Percentiles rank a stretch among this genome's conserved stretches.
Evolutionary conservation across 2,888 invertebrate species (phyloP).

Genomic region (Idaea biselata): DNA sequence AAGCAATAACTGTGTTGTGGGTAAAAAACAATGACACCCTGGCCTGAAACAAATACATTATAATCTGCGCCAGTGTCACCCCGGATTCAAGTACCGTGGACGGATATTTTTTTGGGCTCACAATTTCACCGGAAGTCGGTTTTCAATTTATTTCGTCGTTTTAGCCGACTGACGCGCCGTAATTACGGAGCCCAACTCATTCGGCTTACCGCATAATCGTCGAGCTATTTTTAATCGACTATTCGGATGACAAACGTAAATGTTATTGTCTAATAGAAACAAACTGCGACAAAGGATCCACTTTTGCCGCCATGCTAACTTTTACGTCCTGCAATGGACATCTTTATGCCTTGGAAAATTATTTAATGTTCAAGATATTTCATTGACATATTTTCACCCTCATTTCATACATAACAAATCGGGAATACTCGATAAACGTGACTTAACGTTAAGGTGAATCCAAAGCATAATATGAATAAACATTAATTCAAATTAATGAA

Average conservation of each 20-base stretch:
- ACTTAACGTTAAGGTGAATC: no score
- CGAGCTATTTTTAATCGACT: conserved; percentile 44
- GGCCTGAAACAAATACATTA: conserved; percentile 72
- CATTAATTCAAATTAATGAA: background rate
- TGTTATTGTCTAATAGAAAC: conserved; percentile 15
- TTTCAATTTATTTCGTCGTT: conserved; percentile 77
- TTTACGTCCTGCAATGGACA: conserved; percentile 33
- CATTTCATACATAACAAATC: no score
- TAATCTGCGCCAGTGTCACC: conserved; percentile 56
- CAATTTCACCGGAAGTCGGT: conserved; percentile 66
- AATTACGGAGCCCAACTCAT: conserved; percentile 55
- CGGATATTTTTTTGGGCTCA: conserved; percentile 64
- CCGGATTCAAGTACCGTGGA: conserved; percentile 59
- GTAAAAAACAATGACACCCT: conserved; percentile 62
- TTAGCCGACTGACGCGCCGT: conserved; percentile 70
- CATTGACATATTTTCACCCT: no score
- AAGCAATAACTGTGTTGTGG: conserved; percentile 58
- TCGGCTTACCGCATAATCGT: conserved; percentile 59
- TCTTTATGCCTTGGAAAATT: conserved; percentile 16
- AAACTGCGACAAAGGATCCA: background rate
- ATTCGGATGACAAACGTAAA: conserved; percentile 14
- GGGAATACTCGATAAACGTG: no score
- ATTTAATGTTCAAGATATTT: conserved; percentile 5
- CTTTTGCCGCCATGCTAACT: conserved; percentile 1
- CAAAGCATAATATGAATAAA: background rate